Conservation (phyloP, 2,797 vertebrate species). For the Diplodus puntazzo region DNA sequence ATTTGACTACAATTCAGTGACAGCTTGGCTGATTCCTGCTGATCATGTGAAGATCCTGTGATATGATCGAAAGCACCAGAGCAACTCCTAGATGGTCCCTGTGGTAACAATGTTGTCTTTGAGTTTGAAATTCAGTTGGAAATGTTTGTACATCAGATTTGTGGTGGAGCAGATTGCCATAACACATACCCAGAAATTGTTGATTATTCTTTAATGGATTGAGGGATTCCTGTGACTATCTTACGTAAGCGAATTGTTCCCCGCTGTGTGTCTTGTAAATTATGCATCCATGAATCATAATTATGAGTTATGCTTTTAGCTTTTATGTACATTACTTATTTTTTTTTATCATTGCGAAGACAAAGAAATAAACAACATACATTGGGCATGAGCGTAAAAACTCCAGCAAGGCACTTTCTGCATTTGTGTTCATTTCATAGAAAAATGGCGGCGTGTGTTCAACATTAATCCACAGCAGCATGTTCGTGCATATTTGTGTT, state of each 20-base stretch:
- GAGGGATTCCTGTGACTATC: slow-evolving; percentile 27
- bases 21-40: too few species aligned
- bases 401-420: slow-evolving; percentile 1
- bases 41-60: too few species aligned
- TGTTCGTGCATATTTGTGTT: slow-evolving; percentile 31
- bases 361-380: slow-evolving; percentile 4
- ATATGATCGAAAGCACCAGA: neutral
- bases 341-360: slow-evolving; percentile 11
- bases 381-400: neutral
- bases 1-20: neutral
- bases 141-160: neutral
- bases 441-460: slow-evolving; percentile 10
- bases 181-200: neutral
- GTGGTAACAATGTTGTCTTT: neutral
- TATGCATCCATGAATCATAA: slow-evolving; percentile 27
- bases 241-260: slow-evolving; percentile 23
- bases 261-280: slow-evolving; percentile 33
- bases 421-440: slow-evolving; percentile 35
- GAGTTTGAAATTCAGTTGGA: neutral
- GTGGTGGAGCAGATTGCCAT: neutral
- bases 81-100: neutral
- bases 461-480: slow-evolving; percentile 28
- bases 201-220: slow-evolving; percentile 20
- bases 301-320: slow-evolving; percentile 25
- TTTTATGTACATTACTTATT: slow-evolving; percentile 24